Percentiles rank a stretch among this genome's conserved stretches.
These are phyloP conservation scores for Xiphophorus birchmanni DNA, from an alignment of 2,797 vertebrate genomes.

Conservation along the genomic window DNA sequence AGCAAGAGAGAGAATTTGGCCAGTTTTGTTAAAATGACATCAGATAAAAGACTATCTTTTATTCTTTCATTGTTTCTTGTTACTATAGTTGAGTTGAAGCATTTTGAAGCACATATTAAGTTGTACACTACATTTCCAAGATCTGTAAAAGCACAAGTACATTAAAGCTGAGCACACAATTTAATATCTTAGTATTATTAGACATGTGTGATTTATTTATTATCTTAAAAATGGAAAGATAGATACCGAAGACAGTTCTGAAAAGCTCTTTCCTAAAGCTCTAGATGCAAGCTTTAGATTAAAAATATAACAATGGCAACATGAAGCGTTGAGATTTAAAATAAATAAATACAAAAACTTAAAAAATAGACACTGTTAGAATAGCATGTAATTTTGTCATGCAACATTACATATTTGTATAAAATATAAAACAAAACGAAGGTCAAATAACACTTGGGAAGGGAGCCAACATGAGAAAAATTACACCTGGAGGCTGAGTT, in stretches of 20 bases:
- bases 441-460: not conserved
- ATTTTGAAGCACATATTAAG: not conserved
- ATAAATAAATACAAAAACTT: too few species aligned
- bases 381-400: not conserved
- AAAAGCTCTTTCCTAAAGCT: too few species aligned
- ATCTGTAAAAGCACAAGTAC: not conserved
- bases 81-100: not conserved
- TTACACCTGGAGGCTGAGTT: too few species aligned
- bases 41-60: not conserved
- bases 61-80: not conserved
- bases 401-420: not conserved
- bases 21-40: not conserved
- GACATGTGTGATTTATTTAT: not conserved
- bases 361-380: not conserved
- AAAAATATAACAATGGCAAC: not conserved
- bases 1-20: not conserved
- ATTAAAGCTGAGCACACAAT: not conserved
- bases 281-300: not conserved
- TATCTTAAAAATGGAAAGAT: too few species aligned
- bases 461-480: not conserved
- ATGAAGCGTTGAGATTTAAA: not conserved
- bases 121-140: not conserved
- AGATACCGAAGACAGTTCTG: not conserved
- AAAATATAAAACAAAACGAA: not conserved
- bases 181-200: not conserved